These are phyloP conservation scores for Oasisia sp. DNA, from an alignment of 2,888 invertebrate species.

Conservation along the genomic window DNA sequence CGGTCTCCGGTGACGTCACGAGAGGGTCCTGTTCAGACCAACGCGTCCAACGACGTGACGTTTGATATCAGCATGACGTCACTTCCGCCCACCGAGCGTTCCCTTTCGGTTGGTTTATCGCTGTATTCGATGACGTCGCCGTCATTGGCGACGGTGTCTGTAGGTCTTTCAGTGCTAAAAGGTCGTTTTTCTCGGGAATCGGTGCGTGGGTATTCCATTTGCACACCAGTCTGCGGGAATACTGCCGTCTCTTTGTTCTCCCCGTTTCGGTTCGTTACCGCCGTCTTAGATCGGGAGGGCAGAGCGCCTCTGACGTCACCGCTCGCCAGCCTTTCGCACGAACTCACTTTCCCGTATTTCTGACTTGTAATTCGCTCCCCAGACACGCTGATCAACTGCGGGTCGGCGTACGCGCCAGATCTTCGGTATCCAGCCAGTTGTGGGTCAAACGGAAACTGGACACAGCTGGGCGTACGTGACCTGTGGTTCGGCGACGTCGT, in stretches of 20 bases:
- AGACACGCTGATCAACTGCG: background rate
- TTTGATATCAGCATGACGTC: constrained; percentile 1
- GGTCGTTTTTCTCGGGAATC: background rate
- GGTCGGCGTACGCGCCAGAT: background rate
- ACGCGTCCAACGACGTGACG: background rate
- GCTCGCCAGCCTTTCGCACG: background rate
- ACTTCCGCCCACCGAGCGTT: background rate
- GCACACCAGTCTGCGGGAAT: background rate
- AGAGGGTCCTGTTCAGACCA: background rate
- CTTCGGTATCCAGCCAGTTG: background rate
- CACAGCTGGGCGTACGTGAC: background rate
- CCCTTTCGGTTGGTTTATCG: background rate
- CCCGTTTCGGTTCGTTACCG: background rate
- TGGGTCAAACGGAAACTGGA: background rate
- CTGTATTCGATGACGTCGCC: background rate
- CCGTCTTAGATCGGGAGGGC: too few species aligned
- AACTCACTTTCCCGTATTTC: background rate
- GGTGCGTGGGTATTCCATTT: background rate
- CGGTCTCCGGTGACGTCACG: background rate
- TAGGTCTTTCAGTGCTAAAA: background rate
- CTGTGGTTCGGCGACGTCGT: background rate
- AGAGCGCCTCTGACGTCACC: background rate
- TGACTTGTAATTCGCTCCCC: background rate
- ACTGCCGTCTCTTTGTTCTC: background rate
- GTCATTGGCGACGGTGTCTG: background rate